These are phyloP conservation scores for Oreohelix idahoensis DNA, from an alignment of 1,140 invertebrate genomes.

Conservation along the genomic window DNA sequence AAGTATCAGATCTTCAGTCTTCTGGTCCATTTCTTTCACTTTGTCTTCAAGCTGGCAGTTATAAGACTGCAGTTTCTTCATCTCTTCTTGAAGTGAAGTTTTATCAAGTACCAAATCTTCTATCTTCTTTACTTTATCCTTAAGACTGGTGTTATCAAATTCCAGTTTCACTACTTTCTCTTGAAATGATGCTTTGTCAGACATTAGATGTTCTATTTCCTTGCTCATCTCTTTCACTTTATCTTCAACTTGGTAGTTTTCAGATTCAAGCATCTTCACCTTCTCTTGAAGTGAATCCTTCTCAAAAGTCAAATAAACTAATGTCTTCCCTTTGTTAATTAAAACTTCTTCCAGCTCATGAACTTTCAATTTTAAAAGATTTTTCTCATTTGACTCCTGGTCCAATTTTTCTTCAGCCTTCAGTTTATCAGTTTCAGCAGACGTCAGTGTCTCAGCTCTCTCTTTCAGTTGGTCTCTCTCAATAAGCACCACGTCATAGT, in stretches of 20 bases:
- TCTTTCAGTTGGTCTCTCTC: slow-evolving; percentile 9
- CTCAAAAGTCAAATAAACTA: neutral
- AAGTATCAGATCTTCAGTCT: neutral
- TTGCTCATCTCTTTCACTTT: neutral
- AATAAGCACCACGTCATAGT: neutral
- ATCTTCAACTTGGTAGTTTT: neutral
- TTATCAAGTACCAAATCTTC: neutral
- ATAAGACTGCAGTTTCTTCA: neutral
- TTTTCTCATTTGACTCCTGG: neutral
- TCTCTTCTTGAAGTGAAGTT: neutral
- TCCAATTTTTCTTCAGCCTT: neutral
- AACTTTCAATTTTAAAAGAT: neutral
- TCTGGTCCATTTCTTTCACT: neutral
- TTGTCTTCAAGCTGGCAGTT: neutral
- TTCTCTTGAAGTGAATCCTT: neutral
- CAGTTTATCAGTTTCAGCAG: neutral
- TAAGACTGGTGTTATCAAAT: neutral
- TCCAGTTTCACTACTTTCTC: neutral
- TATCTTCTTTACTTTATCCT: neutral
- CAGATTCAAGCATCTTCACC: neutral
- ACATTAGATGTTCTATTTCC: neutral
- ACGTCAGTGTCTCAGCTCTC: neutral
- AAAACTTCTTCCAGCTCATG: neutral
- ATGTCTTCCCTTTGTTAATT: neutral
- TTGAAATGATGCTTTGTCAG: neutral